Percentiles rank a stretch among this genome's conserved stretches.
These are phyloP conservation scores for Caretta caretta DNA, from an alignment of 2,113 vertebrate species.

Conservation along the genomic window DNA sequence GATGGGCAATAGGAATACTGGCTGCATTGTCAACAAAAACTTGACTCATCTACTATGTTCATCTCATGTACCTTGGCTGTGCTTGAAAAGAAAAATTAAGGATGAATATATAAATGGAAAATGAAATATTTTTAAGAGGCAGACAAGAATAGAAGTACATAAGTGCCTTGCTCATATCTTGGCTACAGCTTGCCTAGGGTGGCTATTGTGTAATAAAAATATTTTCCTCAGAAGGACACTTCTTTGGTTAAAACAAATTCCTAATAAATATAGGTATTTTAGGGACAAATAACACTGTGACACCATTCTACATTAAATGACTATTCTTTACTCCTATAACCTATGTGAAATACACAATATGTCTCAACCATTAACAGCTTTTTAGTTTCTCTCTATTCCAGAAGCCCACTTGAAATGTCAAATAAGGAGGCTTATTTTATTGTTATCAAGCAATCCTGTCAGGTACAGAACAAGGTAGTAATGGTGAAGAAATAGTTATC, in stretches of 20 bases:
- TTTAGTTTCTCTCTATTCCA: not conserved
- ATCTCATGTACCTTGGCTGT: rapidly evolving
- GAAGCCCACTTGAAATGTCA: not conserved
- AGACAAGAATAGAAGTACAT: not conserved
- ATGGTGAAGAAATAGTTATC: not conserved
- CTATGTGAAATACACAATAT: not conserved
- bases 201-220: not conserved
- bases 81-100: not conserved
- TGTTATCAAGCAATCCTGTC: not conserved
- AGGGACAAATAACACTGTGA: not conserved
- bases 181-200: not conserved
- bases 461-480: not conserved
- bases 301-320: not conserved
- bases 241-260: not conserved
- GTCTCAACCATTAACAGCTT: not conserved
- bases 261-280: not conserved
- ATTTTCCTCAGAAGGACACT: not conserved
- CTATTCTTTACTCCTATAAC: not conserved
- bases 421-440: not conserved
- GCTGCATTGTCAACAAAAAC: not conserved
- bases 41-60: not conserved
- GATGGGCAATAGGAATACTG: not conserved
- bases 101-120: not conserved
- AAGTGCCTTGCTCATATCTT: not conserved
- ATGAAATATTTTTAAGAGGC: not conserved